Evolutionary conservation across 2,888 invertebrate species (phyloP).

Genomic region (Eupelmus urozonus): DNA sequence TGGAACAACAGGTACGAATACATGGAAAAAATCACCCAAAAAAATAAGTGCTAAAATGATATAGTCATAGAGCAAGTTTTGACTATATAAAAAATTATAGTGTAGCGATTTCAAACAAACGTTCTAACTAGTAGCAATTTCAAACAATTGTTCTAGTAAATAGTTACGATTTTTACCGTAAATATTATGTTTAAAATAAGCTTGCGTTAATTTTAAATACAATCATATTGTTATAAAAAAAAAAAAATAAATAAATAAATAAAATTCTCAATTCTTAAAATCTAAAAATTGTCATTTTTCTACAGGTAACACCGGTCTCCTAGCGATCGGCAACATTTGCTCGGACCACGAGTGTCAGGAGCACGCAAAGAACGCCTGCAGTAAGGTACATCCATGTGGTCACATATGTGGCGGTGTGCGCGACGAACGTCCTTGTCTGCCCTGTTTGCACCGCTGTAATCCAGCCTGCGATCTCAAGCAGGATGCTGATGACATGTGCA

Average conservation of each 20-base stretch:
- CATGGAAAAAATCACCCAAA: too few relatives aligned
- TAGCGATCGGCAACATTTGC: constrained; percentile 96
- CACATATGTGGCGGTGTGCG: constrained; percentile 97
- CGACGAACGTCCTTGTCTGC: constrained; percentile 90
- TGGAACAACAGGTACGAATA: constrained; percentile 82
- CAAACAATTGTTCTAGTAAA: too few relatives aligned
- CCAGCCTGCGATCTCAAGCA: constrained; percentile 84
- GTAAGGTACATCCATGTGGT: constrained; percentile 89
- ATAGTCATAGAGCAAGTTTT: too few relatives aligned
- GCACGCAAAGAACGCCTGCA: constrained; percentile 89
- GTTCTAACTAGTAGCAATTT: too few relatives aligned
- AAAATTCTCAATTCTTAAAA: background rate
- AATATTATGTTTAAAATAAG: too few relatives aligned
- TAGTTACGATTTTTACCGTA: too few relatives aligned
- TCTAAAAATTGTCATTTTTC: background rate
- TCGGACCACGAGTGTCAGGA: constrained; percentile 95
- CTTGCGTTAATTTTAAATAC: too few relatives aligned
- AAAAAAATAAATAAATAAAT: too few relatives aligned
- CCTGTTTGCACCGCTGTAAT: constrained; percentile 92
- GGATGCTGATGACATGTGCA: constrained; percentile 99
- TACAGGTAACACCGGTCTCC: constrained; percentile 83
- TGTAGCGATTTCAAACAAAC: too few relatives aligned
- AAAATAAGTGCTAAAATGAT: too few relatives aligned
- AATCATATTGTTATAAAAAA: too few relatives aligned
- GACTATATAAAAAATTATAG: too few relatives aligned